Conservation (phyloP, 1,140 invertebrate species). For the Caenorhabditis remanei region DNA sequence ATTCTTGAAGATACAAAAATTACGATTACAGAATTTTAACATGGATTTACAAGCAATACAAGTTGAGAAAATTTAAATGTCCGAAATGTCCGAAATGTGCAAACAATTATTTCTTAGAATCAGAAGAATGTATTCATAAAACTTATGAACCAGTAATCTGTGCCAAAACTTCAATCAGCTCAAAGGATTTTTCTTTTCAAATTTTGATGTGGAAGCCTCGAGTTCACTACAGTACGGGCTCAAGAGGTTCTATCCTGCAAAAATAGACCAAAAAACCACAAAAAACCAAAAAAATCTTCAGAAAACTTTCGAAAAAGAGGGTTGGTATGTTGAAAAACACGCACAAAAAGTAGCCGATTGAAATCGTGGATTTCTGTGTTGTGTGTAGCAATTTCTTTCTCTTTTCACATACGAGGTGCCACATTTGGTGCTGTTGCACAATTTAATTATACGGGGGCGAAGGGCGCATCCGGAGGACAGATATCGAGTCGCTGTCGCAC, state of each 20-base stretch:
- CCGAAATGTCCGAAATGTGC: neutral
- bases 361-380: slow-evolving; percentile 50
- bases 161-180: too few species aligned
- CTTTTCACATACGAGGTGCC: slow-evolving; percentile 50
- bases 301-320: neutral
- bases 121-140: too few species aligned
- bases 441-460: slow-evolving; percentile 56
- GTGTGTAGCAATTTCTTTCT: slow-evolving; percentile 49
- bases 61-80: neutral
- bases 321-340: neutral
- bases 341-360: slow-evolving; percentile 21
- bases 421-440: slow-evolving; percentile 53
- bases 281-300: neutral
- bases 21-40: too few species aligned
- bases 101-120: too few species aligned
- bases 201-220: too few species aligned
- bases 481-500: slow-evolving; percentile 22
- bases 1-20: too few species aligned
- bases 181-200: too few species aligned
- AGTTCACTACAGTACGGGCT: too few species aligned
- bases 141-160: too few species aligned
- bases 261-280: too few species aligned
- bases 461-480: slow-evolving; percentile 52
- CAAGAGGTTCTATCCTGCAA: too few species aligned
- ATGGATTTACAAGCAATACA: neutral